phyloP scores from a whole-genome alignment of 2,888 invertebrate species.

The Epiperipatus broadwayi region DNA sequence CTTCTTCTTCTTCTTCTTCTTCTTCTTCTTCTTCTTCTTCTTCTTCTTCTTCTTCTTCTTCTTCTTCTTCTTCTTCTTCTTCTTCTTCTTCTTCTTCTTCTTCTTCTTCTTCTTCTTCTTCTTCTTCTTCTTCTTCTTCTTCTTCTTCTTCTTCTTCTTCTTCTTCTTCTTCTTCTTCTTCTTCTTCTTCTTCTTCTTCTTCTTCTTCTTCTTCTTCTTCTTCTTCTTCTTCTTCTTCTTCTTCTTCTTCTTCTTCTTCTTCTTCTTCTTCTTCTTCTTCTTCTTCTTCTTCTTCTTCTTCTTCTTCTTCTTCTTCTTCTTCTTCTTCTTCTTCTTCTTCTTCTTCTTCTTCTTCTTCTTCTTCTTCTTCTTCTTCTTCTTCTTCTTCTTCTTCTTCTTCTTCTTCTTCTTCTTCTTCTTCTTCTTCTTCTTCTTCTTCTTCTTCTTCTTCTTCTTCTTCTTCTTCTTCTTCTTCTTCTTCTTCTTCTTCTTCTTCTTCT shows the following conservation, averaged over 20 bases:
- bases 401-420: constrained; percentile 1
- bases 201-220: constrained; percentile 3
- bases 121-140: constrained; percentile 5
- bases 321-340: constrained; percentile 3
- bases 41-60: constrained; percentile 1
- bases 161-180: constrained; percentile 1
- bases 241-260: constrained; percentile 5
- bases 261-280: constrained; percentile 3
- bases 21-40: constrained; percentile 3
- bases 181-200: constrained; percentile 5
- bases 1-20: constrained; percentile 5
- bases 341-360: constrained; percentile 1
- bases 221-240: constrained; percentile 1
- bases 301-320: constrained; percentile 5
- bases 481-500: constrained; percentile 5
- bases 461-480: constrained; percentile 1
- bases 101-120: constrained; percentile 1
- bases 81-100: constrained; percentile 3
- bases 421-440: constrained; percentile 5
- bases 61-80: constrained; percentile 5
- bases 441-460: constrained; percentile 3
- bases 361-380: constrained; percentile 5
- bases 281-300: constrained; percentile 1
- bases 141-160: constrained; percentile 3
- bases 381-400: constrained; percentile 3